Evolutionary conservation across 2,888 invertebrate species (phyloP).

Genomic region (Drosophila buzzatii): DNA sequence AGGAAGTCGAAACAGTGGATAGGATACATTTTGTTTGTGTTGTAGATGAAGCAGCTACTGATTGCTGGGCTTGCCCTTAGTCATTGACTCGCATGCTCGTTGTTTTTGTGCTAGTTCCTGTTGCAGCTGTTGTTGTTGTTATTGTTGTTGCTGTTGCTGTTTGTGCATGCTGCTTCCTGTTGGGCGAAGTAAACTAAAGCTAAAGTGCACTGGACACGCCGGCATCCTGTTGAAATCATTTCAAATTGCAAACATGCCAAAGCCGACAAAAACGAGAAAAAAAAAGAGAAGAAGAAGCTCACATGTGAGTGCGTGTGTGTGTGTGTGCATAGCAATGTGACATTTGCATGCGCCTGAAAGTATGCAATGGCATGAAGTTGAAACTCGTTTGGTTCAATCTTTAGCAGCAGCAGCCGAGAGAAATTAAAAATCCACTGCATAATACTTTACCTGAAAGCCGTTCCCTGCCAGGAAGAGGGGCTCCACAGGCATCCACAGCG

Average conservation of each 20-base stretch:
- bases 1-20: constrained; percentile 62
- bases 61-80: constrained; percentile 50
- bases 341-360: constrained; percentile 76
- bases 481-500: constrained; percentile 1
- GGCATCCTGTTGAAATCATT: constrained; percentile 79
- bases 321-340: constrained; percentile 66
- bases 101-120: constrained; percentile 36
- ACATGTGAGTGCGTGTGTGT: constrained; percentile 12
- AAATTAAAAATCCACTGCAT: constrained; percentile 61
- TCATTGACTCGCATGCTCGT: constrained; percentile 48
- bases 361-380: constrained; percentile 64
- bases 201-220: constrained; percentile 74
- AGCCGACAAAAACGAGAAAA: constrained; percentile 34
- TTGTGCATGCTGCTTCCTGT: constrained; percentile 66
- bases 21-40: constrained; percentile 59
- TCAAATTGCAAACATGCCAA: constrained; percentile 73
- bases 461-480: constrained; percentile 28
- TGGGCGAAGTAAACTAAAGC: constrained; percentile 66
- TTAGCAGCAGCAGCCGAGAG: constrained; percentile 44
- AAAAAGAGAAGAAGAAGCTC: not conserved
- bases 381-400: constrained; percentile 52
- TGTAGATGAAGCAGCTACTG: constrained; percentile 54
- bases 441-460: constrained; percentile 34
- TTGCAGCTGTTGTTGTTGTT: constrained; percentile 31
- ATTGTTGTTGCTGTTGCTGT: constrained; percentile 25